Base-by-base conservation (phyloP, 2,113 vertebrate genomes). In the Hemicordylus capensis region DNA sequence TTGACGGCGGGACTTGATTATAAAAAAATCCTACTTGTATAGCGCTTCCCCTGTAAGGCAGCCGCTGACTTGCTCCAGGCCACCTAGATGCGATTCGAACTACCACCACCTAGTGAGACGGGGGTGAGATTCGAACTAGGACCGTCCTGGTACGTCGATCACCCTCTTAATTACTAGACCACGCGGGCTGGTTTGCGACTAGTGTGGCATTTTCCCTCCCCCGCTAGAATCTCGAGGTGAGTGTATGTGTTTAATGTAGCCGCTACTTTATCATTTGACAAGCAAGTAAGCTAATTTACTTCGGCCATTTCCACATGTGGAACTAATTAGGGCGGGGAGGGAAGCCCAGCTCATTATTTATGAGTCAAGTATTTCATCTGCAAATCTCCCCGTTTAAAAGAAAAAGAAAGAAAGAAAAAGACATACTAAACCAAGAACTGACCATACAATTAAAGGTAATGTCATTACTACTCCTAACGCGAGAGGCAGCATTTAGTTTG, bases 311-410 rank as follows among this genome's bases (percentile, higher is more conserved):
- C 85, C 76, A 85, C 93, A 94, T 92, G 91, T 94, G 93, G 94
- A 92, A 93, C 90, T 93, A 91, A 93, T 94, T 90, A 92, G 76
- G 39, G 31, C 3, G 19, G 24, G 37, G 12, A 17, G 2, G 6
- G 24, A 66, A 34, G 51, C 85, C 90, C 91, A 85, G 69, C 88
- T 90, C 88, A 86, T 92, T 94, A 94, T 95, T 94, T 91, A 91
- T 88, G 92, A 92, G 77, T 82, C 85, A 85, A 88, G 90, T 92
- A 89, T 92, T 93, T 91, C 89, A 90, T 90, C 73, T 91, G 90
- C 92, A 92, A 93, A 91, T 93, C 89, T 81, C 14, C 37, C 90
- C 46, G 56, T 79, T 92, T 82, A 90, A 90, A 94, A 70, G 64
- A 75, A 56, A 82, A 66, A 90, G 51, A 19, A 58, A 67, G 22